Evolutionary conservation across 2,888 invertebrate species (phyloP).

Genomic region (Tetragonisca angustula): DNA sequence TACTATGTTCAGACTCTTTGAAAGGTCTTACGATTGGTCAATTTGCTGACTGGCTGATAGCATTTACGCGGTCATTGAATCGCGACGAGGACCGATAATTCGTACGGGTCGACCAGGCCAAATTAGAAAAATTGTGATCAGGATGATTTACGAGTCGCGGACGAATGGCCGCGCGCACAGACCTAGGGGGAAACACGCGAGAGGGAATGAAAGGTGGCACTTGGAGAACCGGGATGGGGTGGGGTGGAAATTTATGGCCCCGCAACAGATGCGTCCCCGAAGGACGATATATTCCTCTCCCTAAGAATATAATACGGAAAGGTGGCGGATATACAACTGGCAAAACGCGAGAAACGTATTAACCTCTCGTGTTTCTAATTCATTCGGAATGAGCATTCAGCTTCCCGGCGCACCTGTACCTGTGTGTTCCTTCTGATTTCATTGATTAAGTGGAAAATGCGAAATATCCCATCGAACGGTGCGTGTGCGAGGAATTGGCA

Average conservation of each 20-base stretch:
- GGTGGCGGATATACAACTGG: constrained; percentile 44
- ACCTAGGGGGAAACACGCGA: constrained; percentile 17
- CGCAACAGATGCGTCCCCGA: constrained; percentile 72
- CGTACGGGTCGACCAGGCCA: constrained; percentile 38
- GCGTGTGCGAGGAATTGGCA: neutral
- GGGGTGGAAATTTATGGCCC: constrained; percentile 70
- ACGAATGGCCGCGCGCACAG: constrained; percentile 29
- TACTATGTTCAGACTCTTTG: neutral
- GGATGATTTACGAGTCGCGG: constrained; percentile 66
- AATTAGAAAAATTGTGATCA: constrained; percentile 70
- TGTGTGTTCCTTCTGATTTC: neutral
- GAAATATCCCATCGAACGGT: neutral
- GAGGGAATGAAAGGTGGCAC: constrained; percentile 53
- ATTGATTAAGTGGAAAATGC: neutral
- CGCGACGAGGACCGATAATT: constrained; percentile 59
- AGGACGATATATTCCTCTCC: constrained; percentile 71
- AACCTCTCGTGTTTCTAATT: constrained; percentile 50
- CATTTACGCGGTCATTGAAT: constrained; percentile 41
- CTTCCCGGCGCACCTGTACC: neutral
- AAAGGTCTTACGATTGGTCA: constrained; percentile 21
- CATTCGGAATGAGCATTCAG: neutral
- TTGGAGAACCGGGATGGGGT: constrained; percentile 45
- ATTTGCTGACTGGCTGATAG: constrained; percentile 38
- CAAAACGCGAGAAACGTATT: constrained; percentile 51
- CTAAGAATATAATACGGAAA: constrained; percentile 61